Conservation (phyloP, 2,113 vertebrate genomes). For the Proterorhinus semilunaris region DNA sequence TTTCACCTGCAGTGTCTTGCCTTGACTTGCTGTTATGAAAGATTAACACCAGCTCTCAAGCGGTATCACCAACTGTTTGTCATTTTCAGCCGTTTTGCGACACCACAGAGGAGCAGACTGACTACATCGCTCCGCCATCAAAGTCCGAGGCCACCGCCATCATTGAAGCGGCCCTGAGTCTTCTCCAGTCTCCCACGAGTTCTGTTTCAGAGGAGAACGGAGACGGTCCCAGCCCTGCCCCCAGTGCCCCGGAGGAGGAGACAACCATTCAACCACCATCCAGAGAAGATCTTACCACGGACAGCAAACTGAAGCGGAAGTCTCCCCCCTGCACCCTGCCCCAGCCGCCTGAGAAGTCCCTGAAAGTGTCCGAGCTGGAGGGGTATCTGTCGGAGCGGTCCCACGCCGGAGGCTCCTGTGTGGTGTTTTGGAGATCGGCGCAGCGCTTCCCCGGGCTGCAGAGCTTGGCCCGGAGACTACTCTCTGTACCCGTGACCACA, state of each 20-base stretch:
- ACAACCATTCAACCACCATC: background rate
- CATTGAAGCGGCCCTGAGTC: conserved; percentile 46
- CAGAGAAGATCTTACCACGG: background rate
- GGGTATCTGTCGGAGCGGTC: conserved; percentile 68
- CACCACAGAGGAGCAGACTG: conserved; percentile 11
- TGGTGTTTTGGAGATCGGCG: conserved; percentile 68
- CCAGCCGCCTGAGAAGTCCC: conserved; percentile 52
- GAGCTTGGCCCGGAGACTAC: conserved; percentile 59
- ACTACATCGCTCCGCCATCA: conserved; percentile 54
- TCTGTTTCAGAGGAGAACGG: conserved; percentile 5
- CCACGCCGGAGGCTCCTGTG: conserved; percentile 38
- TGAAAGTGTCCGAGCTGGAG: conserved; percentile 62
- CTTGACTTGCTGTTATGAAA: too few relatives aligned
- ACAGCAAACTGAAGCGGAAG: conserved; percentile 63
- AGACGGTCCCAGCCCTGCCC: conserved; percentile 6
- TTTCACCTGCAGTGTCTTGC: too few relatives aligned
- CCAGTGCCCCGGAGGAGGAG: conserved; percentile 7
- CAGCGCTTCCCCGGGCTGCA: conserved; percentile 66
- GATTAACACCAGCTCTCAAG: background rate
- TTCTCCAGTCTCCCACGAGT: conserved; percentile 7
- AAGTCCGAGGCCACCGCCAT: conserved; percentile 54
- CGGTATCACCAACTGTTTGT: background rate
- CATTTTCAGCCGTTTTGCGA: conserved; percentile 65
- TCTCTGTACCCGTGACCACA: conserved; percentile 69
- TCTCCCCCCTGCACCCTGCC: conserved; percentile 53